Evolutionary conservation across 2,797 vertebrate genomes (phyloP).

Genomic region (Pseudochaenichthys georgianus): DNA sequence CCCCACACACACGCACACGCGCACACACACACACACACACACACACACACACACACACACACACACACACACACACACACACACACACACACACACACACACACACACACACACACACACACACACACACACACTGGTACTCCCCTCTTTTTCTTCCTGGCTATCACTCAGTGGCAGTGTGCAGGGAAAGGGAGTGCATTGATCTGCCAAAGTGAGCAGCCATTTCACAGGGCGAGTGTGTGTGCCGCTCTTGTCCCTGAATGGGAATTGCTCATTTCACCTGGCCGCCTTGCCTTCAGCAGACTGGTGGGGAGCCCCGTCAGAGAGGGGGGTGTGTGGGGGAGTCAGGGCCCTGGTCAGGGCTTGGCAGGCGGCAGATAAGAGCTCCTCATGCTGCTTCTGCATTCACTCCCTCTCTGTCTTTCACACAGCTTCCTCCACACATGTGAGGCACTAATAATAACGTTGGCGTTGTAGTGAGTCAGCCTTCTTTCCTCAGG

Average conservation of each 20-base stretch:
- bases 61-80: conserved; percentile 19
- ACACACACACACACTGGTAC: conserved; percentile 25
- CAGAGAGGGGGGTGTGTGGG: conserved; percentile 27
- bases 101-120: conserved; percentile 30
- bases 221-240: conserved; percentile 72
- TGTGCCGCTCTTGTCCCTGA: conserved; percentile 69
- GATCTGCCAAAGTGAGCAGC: conserved; percentile 82
- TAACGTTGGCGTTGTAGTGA: conserved; percentile 75
- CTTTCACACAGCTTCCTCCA: conserved; percentile 28
- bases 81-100: conserved; percentile 26
- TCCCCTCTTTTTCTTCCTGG: conserved; percentile 65
- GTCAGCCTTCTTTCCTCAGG: conserved; percentile 77
- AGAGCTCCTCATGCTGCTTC: conserved; percentile 68
- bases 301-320: conserved; percentile 62
- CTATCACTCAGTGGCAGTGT: conserved; percentile 86
- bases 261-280: conserved; percentile 83
- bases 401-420: conserved; percentile 35
- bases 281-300: conserved; percentile 68
- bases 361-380: conserved; percentile 75
- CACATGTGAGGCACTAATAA: conserved; percentile 74
- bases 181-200: conserved; percentile 69
- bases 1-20: conserved; percentile 4
- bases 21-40: conserved; percentile 22
- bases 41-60: conserved; percentile 29
- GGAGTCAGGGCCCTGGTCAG: conserved; percentile 70